Base-by-base conservation (phyloP, 2,113 vertebrate species). In the Cinclus mexicanus region DNA sequence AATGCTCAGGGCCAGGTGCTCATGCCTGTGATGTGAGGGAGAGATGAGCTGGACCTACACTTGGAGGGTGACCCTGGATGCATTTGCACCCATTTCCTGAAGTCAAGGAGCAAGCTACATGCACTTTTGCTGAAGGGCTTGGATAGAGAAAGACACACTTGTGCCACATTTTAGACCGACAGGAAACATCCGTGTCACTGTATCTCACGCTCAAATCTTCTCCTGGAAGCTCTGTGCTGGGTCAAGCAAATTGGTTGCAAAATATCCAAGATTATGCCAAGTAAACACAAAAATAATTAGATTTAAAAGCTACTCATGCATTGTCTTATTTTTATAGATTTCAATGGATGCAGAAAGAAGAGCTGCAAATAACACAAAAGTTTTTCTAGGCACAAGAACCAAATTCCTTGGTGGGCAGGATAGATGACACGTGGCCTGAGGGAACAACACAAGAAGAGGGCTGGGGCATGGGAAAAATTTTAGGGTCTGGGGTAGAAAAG, bases 241-340 rank as follows among this genome's bases (percentile, higher is more conserved):
- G 65, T 87, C 60, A 81, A 52, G 60, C 53, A 53, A 83, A 72
- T 39, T 57, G 18, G 57, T 92, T 96, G 76, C 69, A 90, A 95
- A 96, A 94, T 69, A 92, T 29, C 22, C 37, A 87, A 79, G 42
- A 72, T 76, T 53, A 61, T 87, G 87, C 82, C 84, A 96, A 96
- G 69, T 57, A 90, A 89, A 67, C 26, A 56, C 3, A 59, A 94
- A 50, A 69, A 63, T 77, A 94, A 93, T 90, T 83, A 80, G 83
- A 94, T 88, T 91, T 14, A 83, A 89, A 87, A 85, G 57, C 63
- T 83, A 67, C 50, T 91, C 25, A 15, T 2, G 9, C 52, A 53
- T 93, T 93, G 83, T 88, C 42, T 86, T 69, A 47, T 57, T 92
- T 74, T 76, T 64, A 22, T 47, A 57, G 44, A 64, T 93, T 88